Percentiles rank a stretch among this genome's conserved stretches.
These are phyloP conservation scores for Bagarius yarrelli DNA, from an alignment of 2,113 vertebrate species.

Conservation along the genomic window DNA sequence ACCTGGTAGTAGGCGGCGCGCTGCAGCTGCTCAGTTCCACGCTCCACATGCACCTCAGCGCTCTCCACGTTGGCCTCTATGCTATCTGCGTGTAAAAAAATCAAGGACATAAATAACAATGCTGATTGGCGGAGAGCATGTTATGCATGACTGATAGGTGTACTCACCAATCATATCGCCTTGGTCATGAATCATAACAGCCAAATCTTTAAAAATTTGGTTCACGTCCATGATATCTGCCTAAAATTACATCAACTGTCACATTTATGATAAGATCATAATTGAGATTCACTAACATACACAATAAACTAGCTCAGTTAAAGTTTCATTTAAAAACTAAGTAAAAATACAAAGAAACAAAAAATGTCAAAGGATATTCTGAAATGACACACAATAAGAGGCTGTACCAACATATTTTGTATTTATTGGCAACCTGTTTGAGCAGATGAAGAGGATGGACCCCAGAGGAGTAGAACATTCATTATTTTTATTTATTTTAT, in stretches of 20 bases:
- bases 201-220: constrained; percentile 94
- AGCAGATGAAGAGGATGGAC: too few species aligned
- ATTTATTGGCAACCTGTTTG: too few species aligned
- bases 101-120: not conserved
- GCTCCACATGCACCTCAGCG: constrained; percentile 86
- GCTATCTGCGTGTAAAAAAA: constrained; percentile 73
- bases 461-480: too few species aligned
- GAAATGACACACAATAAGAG: too few species aligned
- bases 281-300: not conserved
- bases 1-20: constrained; percentile 88
- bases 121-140: not conserved
- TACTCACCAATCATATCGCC: constrained; percentile 89
- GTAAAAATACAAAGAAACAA: too few species aligned
- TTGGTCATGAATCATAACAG: constrained; percentile 93
- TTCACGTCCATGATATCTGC: constrained; percentile 93
- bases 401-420: too few species aligned
- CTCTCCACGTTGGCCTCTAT: constrained; percentile 92
- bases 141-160: not conserved
- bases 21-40: constrained; percentile 82
- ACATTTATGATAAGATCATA: not conserved
- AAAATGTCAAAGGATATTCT: too few species aligned
- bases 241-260: constrained; percentile 63
- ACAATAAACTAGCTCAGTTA: not conserved
- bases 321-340: not conserved
- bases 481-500: too few species aligned